phyloP scores from a whole-genome alignment of 2,113 vertebrate species.

The Forbesichthys papilliferus region DNA sequence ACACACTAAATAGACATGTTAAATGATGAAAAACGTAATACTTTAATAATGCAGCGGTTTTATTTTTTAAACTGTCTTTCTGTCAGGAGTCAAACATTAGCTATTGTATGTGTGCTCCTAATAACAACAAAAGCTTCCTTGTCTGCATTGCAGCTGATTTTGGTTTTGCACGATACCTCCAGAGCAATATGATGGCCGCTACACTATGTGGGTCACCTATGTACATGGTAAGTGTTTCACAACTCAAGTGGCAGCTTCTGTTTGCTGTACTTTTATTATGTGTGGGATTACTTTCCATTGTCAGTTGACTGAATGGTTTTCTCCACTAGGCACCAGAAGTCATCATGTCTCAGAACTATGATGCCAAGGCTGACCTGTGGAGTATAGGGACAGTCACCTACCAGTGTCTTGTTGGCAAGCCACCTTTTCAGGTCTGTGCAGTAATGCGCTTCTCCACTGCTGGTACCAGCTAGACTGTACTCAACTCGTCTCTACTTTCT shows the following conservation, averaged over 20 bases:
- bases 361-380: constrained; percentile 96
- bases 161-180: constrained; percentile 95
- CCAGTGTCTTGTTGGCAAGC: constrained; percentile 96
- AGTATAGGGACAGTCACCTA: constrained; percentile 97
- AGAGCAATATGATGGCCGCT: constrained; percentile 99
- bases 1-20: too few species aligned
- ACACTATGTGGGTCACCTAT: constrained; percentile 96
- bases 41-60: too few species aligned
- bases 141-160: constrained; percentile 88
- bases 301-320: constrained; percentile 25
- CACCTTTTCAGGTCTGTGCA: constrained; percentile 91
- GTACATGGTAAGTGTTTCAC: constrained; percentile 91
- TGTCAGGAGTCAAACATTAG: constrained; percentile 5
- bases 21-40: too few species aligned
- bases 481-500: too few species aligned
- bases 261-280: not conserved
- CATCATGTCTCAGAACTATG: constrained; percentile 98
- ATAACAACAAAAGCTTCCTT: constrained; percentile 34
- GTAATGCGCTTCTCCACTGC: too few species aligned
- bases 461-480: too few species aligned
- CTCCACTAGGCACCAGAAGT: constrained; percentile 90
- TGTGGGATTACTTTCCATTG: not conserved
- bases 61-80: too few species aligned
- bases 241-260: not conserved
- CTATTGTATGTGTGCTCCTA: constrained; percentile 21